phyloP scores from a whole-genome alignment of 2,797 vertebrate species.

The Falco berigora region DNA sequence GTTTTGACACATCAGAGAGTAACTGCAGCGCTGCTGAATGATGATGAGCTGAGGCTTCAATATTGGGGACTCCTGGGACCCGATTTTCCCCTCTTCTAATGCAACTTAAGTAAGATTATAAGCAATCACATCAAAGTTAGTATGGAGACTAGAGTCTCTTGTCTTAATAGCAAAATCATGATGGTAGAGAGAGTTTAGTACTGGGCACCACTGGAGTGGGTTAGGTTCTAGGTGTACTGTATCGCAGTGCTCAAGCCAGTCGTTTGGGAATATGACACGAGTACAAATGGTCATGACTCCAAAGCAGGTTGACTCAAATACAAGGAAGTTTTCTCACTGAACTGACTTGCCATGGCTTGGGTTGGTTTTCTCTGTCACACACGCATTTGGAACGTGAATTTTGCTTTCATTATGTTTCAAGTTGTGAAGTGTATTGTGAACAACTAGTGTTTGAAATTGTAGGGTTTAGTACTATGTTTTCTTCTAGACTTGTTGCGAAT shows the following conservation, averaged over 20 bases:
- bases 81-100: background rate
- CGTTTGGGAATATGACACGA: background rate
- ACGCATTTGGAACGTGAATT: background rate
- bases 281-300: background rate
- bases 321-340: background rate
- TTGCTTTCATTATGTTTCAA: background rate
- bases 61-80: background rate
- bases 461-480: background rate
- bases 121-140: background rate
- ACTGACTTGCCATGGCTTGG: background rate
- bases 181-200: background rate
- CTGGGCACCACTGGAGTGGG: background rate
- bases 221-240: background rate
- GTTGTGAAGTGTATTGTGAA: background rate
- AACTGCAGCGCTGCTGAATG: rapidly evolving
- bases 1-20: background rate
- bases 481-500: background rate
- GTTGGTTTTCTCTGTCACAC: background rate
- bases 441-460: background rate
- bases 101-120: background rate
- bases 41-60: background rate
- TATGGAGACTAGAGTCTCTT: background rate
- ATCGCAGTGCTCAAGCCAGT: background rate
- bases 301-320: background rate
- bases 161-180: background rate